Conservation (phyloP, 2,888 invertebrate genomes). For the Blomia tropicalis region DNA sequence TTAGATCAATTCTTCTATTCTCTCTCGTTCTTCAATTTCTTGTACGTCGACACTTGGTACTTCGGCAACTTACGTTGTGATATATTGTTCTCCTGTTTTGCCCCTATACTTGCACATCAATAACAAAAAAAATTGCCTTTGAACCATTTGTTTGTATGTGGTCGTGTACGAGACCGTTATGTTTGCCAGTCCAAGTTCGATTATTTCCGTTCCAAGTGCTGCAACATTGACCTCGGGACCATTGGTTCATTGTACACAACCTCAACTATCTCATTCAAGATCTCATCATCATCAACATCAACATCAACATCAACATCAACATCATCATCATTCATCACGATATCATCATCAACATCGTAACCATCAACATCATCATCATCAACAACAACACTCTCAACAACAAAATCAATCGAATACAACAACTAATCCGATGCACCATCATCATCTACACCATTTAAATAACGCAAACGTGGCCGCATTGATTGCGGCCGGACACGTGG, state of each 20-base stretch:
- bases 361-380: not conserved
- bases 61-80: too few relatives aligned
- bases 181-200: too few relatives aligned
- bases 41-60: too few relatives aligned
- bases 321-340: too few relatives aligned
- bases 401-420: not conserved
- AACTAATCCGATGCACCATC: not conserved
- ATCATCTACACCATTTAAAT: not conserved
- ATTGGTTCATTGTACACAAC: not conserved
- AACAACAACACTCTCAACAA: not conserved
- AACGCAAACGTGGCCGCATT: slow-evolving; percentile 1
- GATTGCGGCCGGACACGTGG: slow-evolving; percentile 1
- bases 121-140: too few relatives aligned
- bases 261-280: not conserved
- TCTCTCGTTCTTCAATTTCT: too few relatives aligned
- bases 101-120: too few relatives aligned
- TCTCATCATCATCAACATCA: slow-evolving; percentile 7
- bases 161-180: too few relatives aligned
- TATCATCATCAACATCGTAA: not conserved
- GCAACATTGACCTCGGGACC: not conserved
- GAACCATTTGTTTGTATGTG: too few relatives aligned
- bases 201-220: not conserved
- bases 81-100: too few relatives aligned
- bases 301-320: not conserved
- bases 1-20: too few relatives aligned